Evolutionary conservation across 2,113 vertebrate genomes (phyloP), one percentile per base, ranked within the genome.

Genomic region (Paramisgurnus dabryanus): DNA sequence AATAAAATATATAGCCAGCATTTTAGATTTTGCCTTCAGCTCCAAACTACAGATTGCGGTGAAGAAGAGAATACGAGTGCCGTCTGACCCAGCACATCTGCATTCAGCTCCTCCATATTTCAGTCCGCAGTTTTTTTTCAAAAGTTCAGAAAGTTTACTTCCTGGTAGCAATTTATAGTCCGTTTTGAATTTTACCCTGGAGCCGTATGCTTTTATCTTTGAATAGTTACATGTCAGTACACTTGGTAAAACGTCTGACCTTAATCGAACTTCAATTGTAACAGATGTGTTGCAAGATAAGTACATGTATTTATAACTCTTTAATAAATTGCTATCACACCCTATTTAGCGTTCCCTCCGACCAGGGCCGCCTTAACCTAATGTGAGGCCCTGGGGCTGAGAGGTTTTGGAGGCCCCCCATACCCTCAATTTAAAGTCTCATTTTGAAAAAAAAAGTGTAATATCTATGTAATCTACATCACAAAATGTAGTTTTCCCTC

Each of bases 1-100:
- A 83, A 86, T 85, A 87, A 88, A 87, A 82, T 80, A 80, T 75
- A 88, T 66, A 66, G 79, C 80, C 80, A 47, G 66, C 45, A 82
- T 81, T 81, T 87, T 87, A 86, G 66, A 49, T 85, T 64, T 83
- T 79, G 71, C 73, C 85, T 81, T 18, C 55, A 81, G 84, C 81
- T 71, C 80, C 81, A 82, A 61, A 82, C 69, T 80, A 79, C 78
- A 81, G 67, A 58, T 57, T 82, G 85, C 85, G 87, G 84, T 88
- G 87, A 83, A 82, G 80, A 66, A 83, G 60, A 85, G 69, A 69
- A 50, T 63, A 45, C 55, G 50, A n/a, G 67, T 41, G 55, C 6
- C 15, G 49, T 12, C 49, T 65, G 27, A 7, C 7, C 47, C n/a
- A 11, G 15, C 60, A 79, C 76, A 49, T 69, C 60, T 64, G 70